These are phyloP conservation scores for Gastracanthus pulcherrimus DNA, from an alignment of 2,888 invertebrate genomes.

Conservation along the genomic window DNA sequence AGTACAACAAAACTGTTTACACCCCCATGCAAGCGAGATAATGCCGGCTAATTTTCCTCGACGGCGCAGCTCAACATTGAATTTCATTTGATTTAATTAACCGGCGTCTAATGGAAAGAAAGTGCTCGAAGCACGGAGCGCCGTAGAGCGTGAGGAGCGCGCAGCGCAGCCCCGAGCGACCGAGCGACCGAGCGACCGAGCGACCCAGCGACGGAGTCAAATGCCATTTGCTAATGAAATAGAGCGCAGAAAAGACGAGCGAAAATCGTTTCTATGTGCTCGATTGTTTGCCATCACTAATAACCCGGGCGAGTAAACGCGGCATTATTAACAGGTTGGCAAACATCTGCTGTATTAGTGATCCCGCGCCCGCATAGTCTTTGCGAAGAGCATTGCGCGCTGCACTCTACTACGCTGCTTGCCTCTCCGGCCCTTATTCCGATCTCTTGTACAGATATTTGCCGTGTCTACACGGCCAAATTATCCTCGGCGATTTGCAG, in stretches of 20 bases:
- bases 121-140: constrained; percentile 36
- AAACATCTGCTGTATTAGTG: constrained; percentile 75
- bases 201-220: too few relatives aligned
- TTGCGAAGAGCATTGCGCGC: constrained; percentile 61
- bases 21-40: constrained; percentile 20
- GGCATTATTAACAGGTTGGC: constrained; percentile 76
- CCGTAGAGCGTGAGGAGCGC: too few relatives aligned
- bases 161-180: too few relatives aligned
- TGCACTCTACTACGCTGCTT: constrained; percentile 56
- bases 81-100: constrained; percentile 52
- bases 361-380: constrained; percentile 71
- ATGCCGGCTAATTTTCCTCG: constrained; percentile 36
- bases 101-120: constrained; percentile 34
- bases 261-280: constrained; percentile 55
- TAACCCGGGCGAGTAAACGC: constrained; percentile 74
- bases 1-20: constrained; percentile 56
- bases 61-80: constrained; percentile 24
- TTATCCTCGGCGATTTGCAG: constrained; percentile 73
- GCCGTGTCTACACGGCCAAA: constrained; percentile 74
- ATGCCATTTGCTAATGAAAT: constrained; percentile 28
- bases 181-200: too few relatives aligned
- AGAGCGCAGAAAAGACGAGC: background rate
- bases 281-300: constrained; percentile 75
- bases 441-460: constrained; percentile 76
- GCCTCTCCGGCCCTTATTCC: constrained; percentile 68